A percentile compares a stretch with the other conserved stretches of the same genome.
Conservation (phyloP, 2,888 invertebrate genomes). For the Himalopsyche japonica region DNA sequence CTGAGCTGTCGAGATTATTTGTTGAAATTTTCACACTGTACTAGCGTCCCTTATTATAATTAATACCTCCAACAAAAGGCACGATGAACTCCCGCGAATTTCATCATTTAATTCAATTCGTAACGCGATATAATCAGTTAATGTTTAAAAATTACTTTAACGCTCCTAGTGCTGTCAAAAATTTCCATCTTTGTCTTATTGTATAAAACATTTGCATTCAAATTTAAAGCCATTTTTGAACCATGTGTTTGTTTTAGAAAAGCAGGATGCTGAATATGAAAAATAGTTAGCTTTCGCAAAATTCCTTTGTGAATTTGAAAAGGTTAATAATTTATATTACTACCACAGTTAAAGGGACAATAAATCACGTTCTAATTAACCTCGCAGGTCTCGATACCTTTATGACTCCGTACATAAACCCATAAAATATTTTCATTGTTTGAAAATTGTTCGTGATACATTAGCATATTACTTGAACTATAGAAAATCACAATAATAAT, state of each 20-base stretch:
- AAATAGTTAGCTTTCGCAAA: too few species aligned
- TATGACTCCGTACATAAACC: not conserved
- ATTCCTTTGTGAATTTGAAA: too few species aligned
- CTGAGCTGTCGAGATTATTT: conserved; percentile 6
- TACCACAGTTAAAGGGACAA: too few species aligned
- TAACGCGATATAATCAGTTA: not conserved
- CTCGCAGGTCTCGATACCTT: not conserved
- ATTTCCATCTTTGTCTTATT: too few species aligned
- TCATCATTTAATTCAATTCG: not conserved
- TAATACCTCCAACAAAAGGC: not conserved
- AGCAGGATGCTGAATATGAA: too few species aligned
- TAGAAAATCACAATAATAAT: not conserved
- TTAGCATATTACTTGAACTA: not conserved
- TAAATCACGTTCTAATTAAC: not conserved
- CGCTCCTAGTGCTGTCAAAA: not conserved
- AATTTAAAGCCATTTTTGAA: too few species aligned
- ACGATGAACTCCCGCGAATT: not conserved
- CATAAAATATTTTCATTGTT: not conserved
- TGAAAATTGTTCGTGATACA: not conserved
- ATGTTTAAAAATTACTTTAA: not conserved
- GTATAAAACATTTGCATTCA: too few species aligned
- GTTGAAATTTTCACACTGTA: not conserved
- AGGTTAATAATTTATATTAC: too few species aligned
- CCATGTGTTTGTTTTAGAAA: too few species aligned
- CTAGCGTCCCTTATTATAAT: not conserved